Percentiles rank a stretch among this genome's conserved stretches.
These are phyloP conservation scores for Saxidomus purpurata DNA, from an alignment of 1,140 invertebrate species.

Conservation along the genomic window DNA sequence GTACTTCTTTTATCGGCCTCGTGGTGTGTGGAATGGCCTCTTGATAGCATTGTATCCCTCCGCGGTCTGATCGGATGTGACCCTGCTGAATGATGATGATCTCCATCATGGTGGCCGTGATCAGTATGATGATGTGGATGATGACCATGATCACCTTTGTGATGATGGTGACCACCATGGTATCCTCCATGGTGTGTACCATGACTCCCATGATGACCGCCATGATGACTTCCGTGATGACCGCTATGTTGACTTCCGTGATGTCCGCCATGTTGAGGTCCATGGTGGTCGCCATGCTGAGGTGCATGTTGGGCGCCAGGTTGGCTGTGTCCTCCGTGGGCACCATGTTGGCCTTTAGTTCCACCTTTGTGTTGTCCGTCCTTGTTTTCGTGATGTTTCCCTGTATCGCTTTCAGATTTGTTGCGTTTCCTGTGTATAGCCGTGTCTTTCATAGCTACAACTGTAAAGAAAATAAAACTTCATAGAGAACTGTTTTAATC, in stretches of 20 bases:
- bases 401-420: constrained; percentile 49
- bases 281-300: background rate
- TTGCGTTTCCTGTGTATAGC: constrained; percentile 46
- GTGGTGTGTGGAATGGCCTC: constrained; percentile 61
- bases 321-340: background rate
- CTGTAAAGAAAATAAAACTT: no score
- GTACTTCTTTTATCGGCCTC: constrained; percentile 71
- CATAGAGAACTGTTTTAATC: no score
- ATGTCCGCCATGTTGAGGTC: constrained; percentile 17
- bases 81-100: constrained; percentile 39
- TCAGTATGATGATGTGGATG: constrained; percentile 46
- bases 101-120: constrained; percentile 44
- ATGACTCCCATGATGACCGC: constrained; percentile 9
- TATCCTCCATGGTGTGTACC: constrained; percentile 6
- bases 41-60: constrained; percentile 55
- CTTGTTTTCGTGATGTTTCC: background rate
- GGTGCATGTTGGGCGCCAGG: constrained; percentile 30
- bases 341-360: constrained; percentile 7
- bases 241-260: constrained; percentile 21
- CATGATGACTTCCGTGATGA: background rate
- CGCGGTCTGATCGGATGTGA: constrained; percentile 69
- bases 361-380: background rate
- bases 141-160: constrained; percentile 49
- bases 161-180: background rate
- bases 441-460: constrained; percentile 46